These are phyloP conservation scores for Psittacula echo DNA, from an alignment of 2,797 vertebrate genomes.

Conservation along the genomic window DNA sequence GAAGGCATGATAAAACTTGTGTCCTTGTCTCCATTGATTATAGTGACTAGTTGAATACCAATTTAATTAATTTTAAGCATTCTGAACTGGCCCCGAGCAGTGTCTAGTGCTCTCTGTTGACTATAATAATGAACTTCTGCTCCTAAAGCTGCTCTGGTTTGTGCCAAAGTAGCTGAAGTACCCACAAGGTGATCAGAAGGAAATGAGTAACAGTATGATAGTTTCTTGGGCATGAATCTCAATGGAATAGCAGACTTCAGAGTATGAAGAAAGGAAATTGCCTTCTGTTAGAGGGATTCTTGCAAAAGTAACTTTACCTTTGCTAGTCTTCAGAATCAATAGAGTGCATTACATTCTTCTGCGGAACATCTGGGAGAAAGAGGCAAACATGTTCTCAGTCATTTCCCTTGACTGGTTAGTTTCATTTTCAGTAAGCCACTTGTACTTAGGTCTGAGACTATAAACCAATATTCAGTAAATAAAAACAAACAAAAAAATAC, in stretches of 20 bases:
- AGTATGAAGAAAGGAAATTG: not conserved
- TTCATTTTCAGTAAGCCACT: not conserved
- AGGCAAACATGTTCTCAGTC: not conserved
- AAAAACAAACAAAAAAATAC: not conserved
- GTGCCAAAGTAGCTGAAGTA: not conserved
- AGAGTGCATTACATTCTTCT: not conserved
- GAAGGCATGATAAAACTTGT: not conserved
- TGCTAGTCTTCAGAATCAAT: not conserved
- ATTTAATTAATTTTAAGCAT: slow-evolving; percentile 38
- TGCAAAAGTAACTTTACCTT: not conserved
- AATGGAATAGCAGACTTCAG: not conserved
- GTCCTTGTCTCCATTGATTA: not conserved
- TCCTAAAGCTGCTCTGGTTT: not conserved
- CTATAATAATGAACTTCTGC: not conserved
- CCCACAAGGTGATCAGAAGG: not conserved
- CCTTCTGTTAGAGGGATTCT: not conserved
- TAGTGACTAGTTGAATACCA: slow-evolving; percentile 34
- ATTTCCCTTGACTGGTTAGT: not conserved
- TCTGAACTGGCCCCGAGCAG: not conserved
- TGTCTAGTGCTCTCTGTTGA: not conserved
- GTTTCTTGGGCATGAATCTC: not conserved
- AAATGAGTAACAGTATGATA: not conserved
- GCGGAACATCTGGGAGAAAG: not conserved
- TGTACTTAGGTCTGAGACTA: not conserved
- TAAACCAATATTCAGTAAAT: not conserved